Percentiles rank a stretch among this genome's conserved stretches.
These are phyloP conservation scores for Drosophila macrothrix DNA, from an alignment of 2,888 invertebrate genomes.

Conservation along the genomic window DNA sequence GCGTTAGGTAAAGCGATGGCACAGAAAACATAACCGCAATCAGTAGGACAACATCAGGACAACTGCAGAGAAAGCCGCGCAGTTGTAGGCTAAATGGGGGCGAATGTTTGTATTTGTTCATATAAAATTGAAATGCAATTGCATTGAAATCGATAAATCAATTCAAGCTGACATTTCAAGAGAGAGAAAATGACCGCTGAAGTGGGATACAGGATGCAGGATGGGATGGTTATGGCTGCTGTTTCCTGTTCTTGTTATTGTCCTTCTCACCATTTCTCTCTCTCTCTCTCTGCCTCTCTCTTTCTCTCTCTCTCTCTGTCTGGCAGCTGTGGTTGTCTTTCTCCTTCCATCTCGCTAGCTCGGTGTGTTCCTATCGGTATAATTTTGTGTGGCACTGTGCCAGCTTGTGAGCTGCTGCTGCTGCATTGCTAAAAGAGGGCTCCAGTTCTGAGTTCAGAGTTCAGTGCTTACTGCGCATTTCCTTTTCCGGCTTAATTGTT, in stretches of 20 bases:
- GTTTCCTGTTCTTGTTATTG: constrained; percentile 5
- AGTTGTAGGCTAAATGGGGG: background rate
- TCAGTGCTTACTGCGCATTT: constrained; percentile 39
- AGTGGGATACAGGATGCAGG: constrained; percentile 25
- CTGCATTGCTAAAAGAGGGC: constrained; percentile 19
- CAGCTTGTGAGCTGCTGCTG: constrained; percentile 25
- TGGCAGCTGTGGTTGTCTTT: background rate
- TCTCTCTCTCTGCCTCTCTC: background rate
- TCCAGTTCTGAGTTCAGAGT: constrained; percentile 32
- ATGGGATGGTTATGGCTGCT: constrained; percentile 15
- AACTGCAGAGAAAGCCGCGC: constrained; percentile 37
- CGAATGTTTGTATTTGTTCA: constrained; percentile 53
- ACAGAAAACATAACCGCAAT: constrained; percentile 50
- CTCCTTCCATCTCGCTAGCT: background rate
- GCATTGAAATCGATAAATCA: constrained; percentile 70
- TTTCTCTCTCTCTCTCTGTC: background rate
- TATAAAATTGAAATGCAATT: constrained; percentile 64
- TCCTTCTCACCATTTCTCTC: background rate
- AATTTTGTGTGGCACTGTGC: constrained; percentile 35
- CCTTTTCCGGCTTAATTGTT: constrained; percentile 66
- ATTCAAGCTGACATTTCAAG: constrained; percentile 52
- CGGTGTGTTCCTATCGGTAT: constrained; percentile 4
- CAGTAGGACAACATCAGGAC: constrained; percentile 43
- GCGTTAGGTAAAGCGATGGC: constrained; percentile 23
- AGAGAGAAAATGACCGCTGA: constrained; percentile 24